Evolutionary conservation across 2,113 vertebrate species (phyloP).

Genomic region (Malaclemys terrapin): DNA sequence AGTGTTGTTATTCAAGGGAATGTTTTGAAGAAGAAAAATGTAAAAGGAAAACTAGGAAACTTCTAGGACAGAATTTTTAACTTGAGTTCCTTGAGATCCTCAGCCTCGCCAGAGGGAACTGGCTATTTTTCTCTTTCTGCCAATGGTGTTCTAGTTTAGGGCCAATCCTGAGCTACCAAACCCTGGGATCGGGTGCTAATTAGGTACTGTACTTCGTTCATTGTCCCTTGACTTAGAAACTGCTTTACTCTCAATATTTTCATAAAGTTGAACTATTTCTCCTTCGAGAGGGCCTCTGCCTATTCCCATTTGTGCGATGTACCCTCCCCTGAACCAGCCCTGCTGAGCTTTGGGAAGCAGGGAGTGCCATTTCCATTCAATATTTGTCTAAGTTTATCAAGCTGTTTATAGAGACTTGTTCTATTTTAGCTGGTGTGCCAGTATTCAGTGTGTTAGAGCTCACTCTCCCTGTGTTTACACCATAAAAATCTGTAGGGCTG

Average conservation of each 20-base stretch:
- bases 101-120: neutral
- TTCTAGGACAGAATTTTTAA: rapidly evolving
- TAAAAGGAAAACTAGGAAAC: rapidly evolving
- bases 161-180: neutral
- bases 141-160: neutral
- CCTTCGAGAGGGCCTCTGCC: neutral
- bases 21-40: neutral
- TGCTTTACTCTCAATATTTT: neutral
- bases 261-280: neutral
- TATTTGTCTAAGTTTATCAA: neutral
- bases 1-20: neutral
- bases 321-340: neutral
- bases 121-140: neutral
- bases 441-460: neutral
- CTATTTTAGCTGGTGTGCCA: neutral
- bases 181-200: neutral
- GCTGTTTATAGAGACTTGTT: neutral
- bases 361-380: neutral
- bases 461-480: neutral
- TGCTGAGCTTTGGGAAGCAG: neutral
- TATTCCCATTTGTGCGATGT: neutral
- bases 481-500: neutral
- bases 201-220: neutral
- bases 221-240: neutral
- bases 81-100: neutral